Percentiles rank a stretch among this genome's conserved stretches.
Evolutionary conservation across 2,113 vertebrate genomes (phyloP).

Genomic region (Clarias gariepinus): DNA sequence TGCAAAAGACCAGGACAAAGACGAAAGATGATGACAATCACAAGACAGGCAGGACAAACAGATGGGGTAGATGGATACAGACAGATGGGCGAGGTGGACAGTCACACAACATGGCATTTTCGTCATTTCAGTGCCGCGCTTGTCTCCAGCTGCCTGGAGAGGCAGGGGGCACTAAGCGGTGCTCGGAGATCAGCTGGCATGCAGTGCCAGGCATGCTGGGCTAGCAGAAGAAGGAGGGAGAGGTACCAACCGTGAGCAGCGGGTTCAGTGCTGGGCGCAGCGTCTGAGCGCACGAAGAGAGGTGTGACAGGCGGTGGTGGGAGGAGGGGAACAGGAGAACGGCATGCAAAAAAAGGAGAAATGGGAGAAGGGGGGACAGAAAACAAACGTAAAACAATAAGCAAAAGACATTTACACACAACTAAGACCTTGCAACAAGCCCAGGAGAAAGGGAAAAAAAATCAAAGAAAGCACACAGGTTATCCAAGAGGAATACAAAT

Average conservation of each 20-base stretch:
- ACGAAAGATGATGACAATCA: conserved; percentile 3
- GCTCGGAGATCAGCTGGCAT: conserved; percentile 51
- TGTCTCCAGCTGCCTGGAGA: conserved; percentile 27
- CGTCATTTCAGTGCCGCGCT: conserved; percentile 15
- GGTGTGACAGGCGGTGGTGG: conserved; percentile 62
- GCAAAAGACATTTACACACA: conserved; percentile 76
- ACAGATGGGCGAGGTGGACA: conserved; percentile 41
- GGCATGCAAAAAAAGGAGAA: conserved; percentile 76
- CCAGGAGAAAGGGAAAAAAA: conserved; percentile 67
- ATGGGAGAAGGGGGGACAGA: conserved; percentile 58
- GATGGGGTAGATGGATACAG: conserved; percentile 16
- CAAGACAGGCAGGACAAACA: conserved; percentile 26
- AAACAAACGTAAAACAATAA: conserved; percentile 78
- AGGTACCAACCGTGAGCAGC: conserved; percentile 81
- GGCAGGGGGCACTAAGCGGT: conserved; percentile 37
- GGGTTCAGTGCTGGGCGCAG: conserved; percentile 77
- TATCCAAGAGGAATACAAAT: conserved; percentile 38
- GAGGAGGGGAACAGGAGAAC: conserved; percentile 75
- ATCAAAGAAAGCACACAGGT: conserved; percentile 45
- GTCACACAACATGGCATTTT: conserved; percentile 29
- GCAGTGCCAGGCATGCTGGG: conserved; percentile 47
- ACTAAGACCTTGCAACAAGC: conserved; percentile 65
- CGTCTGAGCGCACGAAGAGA: conserved; percentile 76
- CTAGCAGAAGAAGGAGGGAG: conserved; percentile 57
- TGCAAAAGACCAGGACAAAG: conserved; percentile 12